Evolutionary conservation across 2,113 vertebrate genomes (phyloP), one percentile per base, ranked within the genome.

Genomic region (Psephotus haematonotus): DNA sequence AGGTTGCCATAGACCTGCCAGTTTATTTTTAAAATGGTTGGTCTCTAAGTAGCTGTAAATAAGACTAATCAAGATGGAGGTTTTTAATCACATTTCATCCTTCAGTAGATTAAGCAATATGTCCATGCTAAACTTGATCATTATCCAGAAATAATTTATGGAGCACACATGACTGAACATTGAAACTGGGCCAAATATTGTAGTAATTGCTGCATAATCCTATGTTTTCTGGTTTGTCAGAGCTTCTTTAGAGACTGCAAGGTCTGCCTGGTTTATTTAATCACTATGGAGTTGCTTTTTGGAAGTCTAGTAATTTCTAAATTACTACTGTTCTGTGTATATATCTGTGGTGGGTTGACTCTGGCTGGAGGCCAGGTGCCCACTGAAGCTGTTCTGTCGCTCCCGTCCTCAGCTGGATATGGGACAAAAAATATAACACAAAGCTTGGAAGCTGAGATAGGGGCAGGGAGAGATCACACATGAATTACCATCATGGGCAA

Each of bases 41-140:
- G 55, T 92, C 80, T 95, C 85, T 85, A 49, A 75, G 69, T 84
- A 93, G 88, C 75, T 81, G 64, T 94, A 96, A 95, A 95, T 86
- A 95, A 95, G 52, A 76, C 52, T 92, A 94, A 94, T 93, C 76
- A 92, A 93, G 82, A 86, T 84, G 62, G 44, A 72, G 29, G 72
- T 74, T 70, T 87, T 43, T 49, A 86, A 84, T 70, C 23, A 65
- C 72, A 44, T 93, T 90, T 88, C 47, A 84, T 88, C 49, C 35
- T 92, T 44, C 52, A 86, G 16, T 19, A 71, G 37, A 75, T 81
- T 53, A 76, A 67, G 62, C 17, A 33, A 17, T 86, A 92, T 53
- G 8, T 95, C 55, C 29, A 9, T 69, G 31, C 18, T 87, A 13
- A 82, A 74, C 17, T 85, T 91, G 83, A 72, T 79, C 23, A 10